Conservation (phyloP, 2,797 vertebrate species). For the Novumbra hubbsi region DNA sequence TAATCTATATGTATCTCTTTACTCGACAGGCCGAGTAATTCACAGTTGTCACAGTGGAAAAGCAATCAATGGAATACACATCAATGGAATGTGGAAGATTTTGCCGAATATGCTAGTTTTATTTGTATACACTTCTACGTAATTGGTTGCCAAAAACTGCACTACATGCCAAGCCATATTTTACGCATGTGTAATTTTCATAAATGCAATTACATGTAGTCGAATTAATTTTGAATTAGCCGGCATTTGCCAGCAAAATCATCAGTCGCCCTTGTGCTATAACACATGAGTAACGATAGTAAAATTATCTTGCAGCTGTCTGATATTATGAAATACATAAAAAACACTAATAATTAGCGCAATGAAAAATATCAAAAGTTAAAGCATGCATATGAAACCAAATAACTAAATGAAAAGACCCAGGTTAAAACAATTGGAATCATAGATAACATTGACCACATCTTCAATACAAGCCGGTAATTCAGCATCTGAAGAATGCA, state of each 20-base stretch:
- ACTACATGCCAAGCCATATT: background rate
- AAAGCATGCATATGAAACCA: background rate
- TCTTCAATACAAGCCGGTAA: slow-evolving; percentile 1
- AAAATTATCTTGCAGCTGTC: background rate
- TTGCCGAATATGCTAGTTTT: background rate
- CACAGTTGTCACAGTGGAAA: background rate
- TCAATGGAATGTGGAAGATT: background rate
- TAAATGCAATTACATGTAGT: background rate
- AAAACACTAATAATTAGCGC: background rate
- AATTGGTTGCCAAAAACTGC: background rate
- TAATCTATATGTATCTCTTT: background rate
- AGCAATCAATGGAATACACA: background rate
- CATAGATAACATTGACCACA: background rate
- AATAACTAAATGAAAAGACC: background rate
- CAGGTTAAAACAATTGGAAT: background rate
- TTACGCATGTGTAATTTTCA: background rate
- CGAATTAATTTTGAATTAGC: background rate
- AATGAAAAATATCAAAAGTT: background rate
- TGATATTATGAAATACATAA: background rate
- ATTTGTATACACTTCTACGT: background rate
- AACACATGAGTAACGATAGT: background rate
- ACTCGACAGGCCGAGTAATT: background rate
- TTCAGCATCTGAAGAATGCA: slow-evolving; percentile 4
- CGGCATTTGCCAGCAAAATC: background rate
- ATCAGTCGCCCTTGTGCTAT: background rate